Percentiles rank a stretch among this genome's conserved stretches.
These are phyloP conservation scores for Malurus splendens DNA, from an alignment of 2,797 vertebrate species.

Conservation along the genomic window DNA sequence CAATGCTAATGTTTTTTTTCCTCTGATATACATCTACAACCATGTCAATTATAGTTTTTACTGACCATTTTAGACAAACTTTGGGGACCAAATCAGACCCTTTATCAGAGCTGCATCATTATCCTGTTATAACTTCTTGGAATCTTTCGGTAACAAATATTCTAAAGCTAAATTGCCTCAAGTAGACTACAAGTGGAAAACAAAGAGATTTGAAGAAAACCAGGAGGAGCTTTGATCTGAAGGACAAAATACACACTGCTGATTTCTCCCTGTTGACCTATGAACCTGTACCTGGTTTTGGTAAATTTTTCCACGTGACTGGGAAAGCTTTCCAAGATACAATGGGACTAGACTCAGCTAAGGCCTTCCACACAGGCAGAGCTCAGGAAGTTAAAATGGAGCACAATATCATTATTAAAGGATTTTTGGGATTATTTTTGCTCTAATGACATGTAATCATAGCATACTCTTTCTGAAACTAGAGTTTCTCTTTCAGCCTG, in stretches of 20 bases:
- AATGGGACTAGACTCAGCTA: not conserved
- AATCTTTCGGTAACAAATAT: not conserved
- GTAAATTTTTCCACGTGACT: not conserved
- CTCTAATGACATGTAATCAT: not conserved
- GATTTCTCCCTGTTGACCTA: not conserved
- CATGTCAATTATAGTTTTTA: not conserved
- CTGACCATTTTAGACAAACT: not conserved
- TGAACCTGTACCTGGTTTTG: not conserved
- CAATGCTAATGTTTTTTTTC: not conserved
- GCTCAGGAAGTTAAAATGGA: not conserved
- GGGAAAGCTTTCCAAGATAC: not conserved
- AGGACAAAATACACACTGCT: not conserved
- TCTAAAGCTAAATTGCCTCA: not conserved
- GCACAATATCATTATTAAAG: not conserved
- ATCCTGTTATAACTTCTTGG: not conserved
- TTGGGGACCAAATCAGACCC: not conserved
- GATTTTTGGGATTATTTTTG: not conserved
- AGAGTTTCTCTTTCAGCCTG: not conserved
- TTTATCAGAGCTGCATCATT: not conserved
- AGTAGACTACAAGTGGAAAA: not conserved
- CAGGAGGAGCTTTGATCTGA: not conserved
- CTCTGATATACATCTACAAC: not conserved
- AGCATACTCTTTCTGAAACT: not conserved
- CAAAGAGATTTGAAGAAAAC: not conserved
- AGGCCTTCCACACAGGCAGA: not conserved